These are phyloP conservation scores for Clarias pachynema DNA, from an alignment of 2,797 vertebrate genomes.

Conservation along the genomic window DNA sequence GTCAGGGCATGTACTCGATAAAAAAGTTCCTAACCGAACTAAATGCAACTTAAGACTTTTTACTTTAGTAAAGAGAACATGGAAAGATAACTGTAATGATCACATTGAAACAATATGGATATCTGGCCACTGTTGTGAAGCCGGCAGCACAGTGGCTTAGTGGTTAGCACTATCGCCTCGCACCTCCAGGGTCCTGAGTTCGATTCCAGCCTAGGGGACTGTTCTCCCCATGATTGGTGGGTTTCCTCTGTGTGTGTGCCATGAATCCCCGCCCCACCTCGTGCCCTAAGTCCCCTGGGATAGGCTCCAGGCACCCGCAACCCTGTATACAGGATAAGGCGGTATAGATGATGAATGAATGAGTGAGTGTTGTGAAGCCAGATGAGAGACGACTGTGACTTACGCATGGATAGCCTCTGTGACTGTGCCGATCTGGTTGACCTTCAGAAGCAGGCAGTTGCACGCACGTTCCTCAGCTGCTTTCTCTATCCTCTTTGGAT, in stretches of 20 bases:
- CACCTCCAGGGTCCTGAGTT: too few species aligned
- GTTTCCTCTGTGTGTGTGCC: too few species aligned
- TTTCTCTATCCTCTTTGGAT: constrained; percentile 88
- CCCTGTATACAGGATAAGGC: too few species aligned
- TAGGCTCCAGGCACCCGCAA: too few species aligned
- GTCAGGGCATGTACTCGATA: neutral
- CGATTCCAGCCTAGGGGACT: too few species aligned
- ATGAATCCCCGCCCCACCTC: too few species aligned
- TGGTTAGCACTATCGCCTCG: too few species aligned
- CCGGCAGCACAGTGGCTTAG: too few species aligned
- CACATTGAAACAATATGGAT: neutral
- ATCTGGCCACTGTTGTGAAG: neutral
- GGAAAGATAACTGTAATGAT: neutral
- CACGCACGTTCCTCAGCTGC: constrained; percentile 92
- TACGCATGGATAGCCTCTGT: constrained; percentile 92
- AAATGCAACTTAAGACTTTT: neutral
- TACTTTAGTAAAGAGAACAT: neutral
- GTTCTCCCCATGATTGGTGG: too few species aligned
- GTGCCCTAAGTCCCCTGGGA: too few species aligned
- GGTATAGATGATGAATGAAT: neutral
- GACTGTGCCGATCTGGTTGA: constrained; percentile 93
- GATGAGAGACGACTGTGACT: constrained; percentile 57
- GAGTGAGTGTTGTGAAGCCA: neutral
- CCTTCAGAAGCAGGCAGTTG: constrained; percentile 93
- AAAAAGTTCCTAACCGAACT: neutral